Evolutionary conservation across 2,888 invertebrate genomes (phyloP).

Genomic region (Ophion ventricosus): DNA sequence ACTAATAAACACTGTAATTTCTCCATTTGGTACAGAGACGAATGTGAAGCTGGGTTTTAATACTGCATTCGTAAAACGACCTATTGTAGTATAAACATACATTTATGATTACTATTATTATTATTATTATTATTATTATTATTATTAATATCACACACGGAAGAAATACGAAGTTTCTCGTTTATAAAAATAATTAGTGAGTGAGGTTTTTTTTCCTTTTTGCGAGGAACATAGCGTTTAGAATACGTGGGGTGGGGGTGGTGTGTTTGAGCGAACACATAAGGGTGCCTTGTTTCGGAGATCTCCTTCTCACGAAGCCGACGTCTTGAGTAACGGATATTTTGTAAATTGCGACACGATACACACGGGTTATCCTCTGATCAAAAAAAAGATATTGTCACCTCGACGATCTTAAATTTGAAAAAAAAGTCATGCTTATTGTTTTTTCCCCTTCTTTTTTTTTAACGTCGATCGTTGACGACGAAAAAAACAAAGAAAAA

Average conservation of each 20-base stretch:
- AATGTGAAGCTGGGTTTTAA: constrained; percentile 29
- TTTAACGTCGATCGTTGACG: neutral
- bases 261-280: constrained; percentile 65
- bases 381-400: neutral
- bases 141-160: constrained; percentile 17
- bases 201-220: constrained; percentile 42
- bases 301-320: constrained; percentile 47
- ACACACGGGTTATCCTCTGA: neutral
- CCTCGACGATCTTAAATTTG: neutral
- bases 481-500: constrained; percentile 2
- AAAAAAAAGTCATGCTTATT: neutral
- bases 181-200: constrained; percentile 47
- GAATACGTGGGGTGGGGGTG: constrained; percentile 16
- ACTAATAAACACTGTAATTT: constrained; percentile 44
- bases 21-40: constrained; percentile 54
- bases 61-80: constrained; percentile 39
- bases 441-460: too few relatives aligned
- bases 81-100: constrained; percentile 29
- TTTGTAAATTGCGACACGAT: constrained; percentile 11
- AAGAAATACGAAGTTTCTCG: constrained; percentile 42
- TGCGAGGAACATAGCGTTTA: constrained; percentile 48
- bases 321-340: constrained; percentile 37
- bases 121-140: constrained; percentile 27
- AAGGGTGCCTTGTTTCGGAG: constrained; percentile 68
- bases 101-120: neutral